Evolutionary conservation across 2,113 vertebrate species (phyloP).

Genomic region (Loxodonta africana): DNA sequence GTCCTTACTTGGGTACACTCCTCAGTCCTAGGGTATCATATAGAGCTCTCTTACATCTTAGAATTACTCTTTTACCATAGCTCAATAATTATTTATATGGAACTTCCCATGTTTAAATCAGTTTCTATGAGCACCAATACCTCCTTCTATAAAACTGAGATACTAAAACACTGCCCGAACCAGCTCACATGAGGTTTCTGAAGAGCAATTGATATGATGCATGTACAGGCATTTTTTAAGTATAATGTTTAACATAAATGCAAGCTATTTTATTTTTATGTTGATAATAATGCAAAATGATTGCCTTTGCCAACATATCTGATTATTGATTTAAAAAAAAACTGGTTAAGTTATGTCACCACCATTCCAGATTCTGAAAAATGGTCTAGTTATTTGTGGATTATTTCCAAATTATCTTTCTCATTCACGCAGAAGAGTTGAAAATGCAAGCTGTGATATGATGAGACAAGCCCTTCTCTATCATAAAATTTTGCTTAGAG

Average conservation of each 20-base stretch:
- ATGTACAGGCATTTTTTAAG: slow-evolving; percentile 32
- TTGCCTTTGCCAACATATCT: background rate
- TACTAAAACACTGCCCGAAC: background rate
- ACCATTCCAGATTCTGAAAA: slow-evolving; percentile 65
- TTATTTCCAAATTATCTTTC: slow-evolving; percentile 64
- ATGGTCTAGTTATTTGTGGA: slow-evolving; percentile 13
- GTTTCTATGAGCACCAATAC: background rate
- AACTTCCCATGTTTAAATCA: background rate
- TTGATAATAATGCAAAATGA: slow-evolving; percentile 42
- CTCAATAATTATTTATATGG: slow-evolving; percentile 29
- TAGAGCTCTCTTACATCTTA: background rate
- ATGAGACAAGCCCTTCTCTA: slow-evolving; percentile 52
- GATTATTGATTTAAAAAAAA: slow-evolving; percentile 48
- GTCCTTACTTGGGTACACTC: background rate
- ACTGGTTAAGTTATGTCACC: slow-evolving; percentile 48
- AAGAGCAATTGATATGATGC: background rate
- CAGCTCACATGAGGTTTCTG: background rate
- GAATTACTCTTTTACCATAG: slow-evolving; percentile 20
- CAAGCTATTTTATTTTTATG: slow-evolving; percentile 54
- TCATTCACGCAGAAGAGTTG: slow-evolving; percentile 63
- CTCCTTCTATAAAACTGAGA: slow-evolving; percentile 26
- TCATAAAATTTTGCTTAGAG: slow-evolving; percentile 76
- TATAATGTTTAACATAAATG: background rate
- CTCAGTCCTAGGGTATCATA: background rate
- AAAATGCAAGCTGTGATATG: slow-evolving; percentile 61